Conservation (phyloP, 2,113 vertebrate genomes). For the Hemiprocne comata region DNA sequence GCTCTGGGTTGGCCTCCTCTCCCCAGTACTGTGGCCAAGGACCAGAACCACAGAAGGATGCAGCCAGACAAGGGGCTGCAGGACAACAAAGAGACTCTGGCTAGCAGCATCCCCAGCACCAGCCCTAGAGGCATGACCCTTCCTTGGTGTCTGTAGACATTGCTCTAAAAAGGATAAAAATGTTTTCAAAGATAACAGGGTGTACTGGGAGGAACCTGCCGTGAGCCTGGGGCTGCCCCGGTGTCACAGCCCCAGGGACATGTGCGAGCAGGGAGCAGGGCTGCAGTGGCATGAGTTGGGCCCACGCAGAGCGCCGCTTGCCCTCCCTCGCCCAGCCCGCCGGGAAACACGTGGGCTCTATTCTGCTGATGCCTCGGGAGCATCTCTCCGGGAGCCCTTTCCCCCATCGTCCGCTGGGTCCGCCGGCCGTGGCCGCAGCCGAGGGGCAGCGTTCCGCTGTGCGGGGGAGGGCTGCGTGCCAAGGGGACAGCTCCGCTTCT, state of each 20-base stretch:
- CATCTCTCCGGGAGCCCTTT: background rate
- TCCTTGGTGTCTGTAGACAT: background rate
- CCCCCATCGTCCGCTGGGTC: background rate
- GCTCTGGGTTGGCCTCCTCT: background rate
- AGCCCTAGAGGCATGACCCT: background rate
- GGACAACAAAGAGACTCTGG: background rate
- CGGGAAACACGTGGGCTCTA: background rate
- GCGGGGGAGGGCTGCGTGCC: background rate
- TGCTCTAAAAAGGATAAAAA: background rate
- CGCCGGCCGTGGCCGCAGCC: accelerated
- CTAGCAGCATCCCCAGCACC: background rate
- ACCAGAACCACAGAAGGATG: background rate
- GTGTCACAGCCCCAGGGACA: background rate
- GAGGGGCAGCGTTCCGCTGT: background rate
- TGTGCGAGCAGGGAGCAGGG: background rate
- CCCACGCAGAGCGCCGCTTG: background rate
- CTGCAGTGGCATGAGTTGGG: background rate
- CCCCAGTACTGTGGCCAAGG: accelerated
- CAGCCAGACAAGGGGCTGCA: background rate
- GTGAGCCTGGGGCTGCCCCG: background rate
- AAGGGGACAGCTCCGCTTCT: slow-evolving; percentile 21
- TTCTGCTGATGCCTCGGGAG: background rate
- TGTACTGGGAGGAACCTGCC: background rate
- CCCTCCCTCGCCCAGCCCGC: background rate
- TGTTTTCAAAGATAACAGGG: background rate